Conservation (phyloP, 2,888 invertebrate species). For the Pyralis farinalis region DNA sequence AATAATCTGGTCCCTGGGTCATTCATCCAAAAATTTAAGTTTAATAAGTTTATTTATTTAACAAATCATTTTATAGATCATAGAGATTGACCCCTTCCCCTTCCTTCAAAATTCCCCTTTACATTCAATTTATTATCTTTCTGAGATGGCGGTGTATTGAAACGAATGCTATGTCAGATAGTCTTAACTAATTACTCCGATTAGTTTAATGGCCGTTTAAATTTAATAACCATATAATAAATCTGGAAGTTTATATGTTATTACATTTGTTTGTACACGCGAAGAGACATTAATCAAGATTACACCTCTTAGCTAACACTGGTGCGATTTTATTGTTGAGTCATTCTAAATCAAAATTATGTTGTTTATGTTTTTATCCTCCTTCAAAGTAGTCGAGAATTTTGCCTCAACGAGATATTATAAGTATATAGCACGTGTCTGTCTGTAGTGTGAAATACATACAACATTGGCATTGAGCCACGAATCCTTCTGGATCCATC, state of each 20-base stretch:
- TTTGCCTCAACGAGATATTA: too few relatives aligned
- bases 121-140: too few relatives aligned
- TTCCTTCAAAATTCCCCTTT: too few relatives aligned
- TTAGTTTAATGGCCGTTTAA: constrained; percentile 15
- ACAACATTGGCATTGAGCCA: too few relatives aligned
- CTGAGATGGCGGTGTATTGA: background rate
- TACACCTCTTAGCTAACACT: constrained; percentile 8
- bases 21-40: too few relatives aligned
- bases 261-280: constrained; percentile 13
- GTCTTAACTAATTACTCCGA: background rate
- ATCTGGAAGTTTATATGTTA: constrained; percentile 2
- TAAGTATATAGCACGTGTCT: background rate
- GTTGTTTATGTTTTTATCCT: constrained; percentile 2
- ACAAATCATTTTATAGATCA: too few relatives aligned
- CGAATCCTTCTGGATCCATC: too few relatives aligned
- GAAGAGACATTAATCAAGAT: constrained; percentile 15
- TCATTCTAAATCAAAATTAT: constrained; percentile 5
- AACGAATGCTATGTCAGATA: background rate
- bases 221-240: constrained; percentile 17
- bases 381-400: background rate
- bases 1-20: too few relatives aligned
- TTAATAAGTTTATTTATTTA: too few relatives aligned
- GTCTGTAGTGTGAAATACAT: too few relatives aligned
- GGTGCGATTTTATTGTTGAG: constrained; percentile 8
- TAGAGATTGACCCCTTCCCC: too few relatives aligned